Conservation (phyloP, 2,888 invertebrate species). For the Lamellibrachia satsuma region DNA sequence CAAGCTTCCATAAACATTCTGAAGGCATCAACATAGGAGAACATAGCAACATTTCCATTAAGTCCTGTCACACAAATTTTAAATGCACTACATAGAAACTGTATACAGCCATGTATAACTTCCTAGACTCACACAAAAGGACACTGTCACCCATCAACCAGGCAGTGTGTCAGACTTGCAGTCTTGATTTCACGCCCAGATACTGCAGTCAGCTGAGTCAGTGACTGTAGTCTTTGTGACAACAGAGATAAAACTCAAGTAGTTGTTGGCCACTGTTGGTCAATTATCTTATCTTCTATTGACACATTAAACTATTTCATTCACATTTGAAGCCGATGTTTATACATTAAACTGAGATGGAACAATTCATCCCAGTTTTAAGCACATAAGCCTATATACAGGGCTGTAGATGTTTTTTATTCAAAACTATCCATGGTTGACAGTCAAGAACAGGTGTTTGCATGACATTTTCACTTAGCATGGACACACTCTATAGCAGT, state of each 20-base stretch:
- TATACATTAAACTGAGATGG: not conserved
- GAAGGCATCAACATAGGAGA: not conserved
- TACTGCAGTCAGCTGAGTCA: not conserved
- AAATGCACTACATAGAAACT: not conserved
- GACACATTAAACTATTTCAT: not conserved
- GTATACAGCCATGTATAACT: not conserved
- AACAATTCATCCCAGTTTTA: too few relatives aligned
- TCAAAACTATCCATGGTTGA: too few relatives aligned
- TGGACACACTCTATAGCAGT: too few relatives aligned
- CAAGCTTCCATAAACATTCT: not conserved
- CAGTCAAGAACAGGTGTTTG: too few relatives aligned
- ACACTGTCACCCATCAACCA: not conserved
- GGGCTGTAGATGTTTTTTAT: too few relatives aligned
- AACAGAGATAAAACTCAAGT: not conserved
- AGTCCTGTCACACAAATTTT: not conserved
- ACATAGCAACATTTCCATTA: not conserved
- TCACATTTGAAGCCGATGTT: not conserved
- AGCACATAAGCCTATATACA: too few relatives aligned
- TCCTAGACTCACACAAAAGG: not conserved
- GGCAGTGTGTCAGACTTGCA: not conserved
- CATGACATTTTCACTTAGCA: too few relatives aligned
- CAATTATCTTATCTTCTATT: conserved; percentile 13
- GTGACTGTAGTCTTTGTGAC: not conserved
- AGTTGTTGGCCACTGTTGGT: not conserved
- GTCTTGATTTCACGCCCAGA: too few relatives aligned